Conservation (phyloP, 1,140 invertebrate species). For the Scaptomyza graminum region DNA sequence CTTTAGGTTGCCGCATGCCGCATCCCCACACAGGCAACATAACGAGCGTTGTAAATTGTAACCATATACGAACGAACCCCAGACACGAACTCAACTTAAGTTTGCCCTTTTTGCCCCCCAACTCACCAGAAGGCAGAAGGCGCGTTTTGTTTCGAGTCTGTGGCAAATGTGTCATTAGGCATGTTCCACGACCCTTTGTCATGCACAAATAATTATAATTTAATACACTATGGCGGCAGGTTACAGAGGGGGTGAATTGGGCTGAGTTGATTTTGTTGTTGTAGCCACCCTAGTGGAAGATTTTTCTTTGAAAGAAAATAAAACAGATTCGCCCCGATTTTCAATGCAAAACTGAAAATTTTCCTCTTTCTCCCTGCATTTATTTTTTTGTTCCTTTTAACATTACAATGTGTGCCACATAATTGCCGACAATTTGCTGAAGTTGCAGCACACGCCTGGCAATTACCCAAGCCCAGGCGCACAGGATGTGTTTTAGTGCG, state of each 20-base stretch:
- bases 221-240: conserved; percentile 72
- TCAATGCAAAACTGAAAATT: conserved; percentile 35
- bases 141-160: conserved; percentile 74
- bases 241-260: conserved; percentile 7
- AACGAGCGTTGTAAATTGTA: conserved; percentile 78
- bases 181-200: conserved; percentile 82
- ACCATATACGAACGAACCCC: conserved; percentile 50
- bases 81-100: conserved; percentile 3
- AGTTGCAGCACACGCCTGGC: conserved; percentile 76
- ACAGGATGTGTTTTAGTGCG: conserved; percentile 77
- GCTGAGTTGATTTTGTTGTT: background rate
- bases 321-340: conserved; percentile 38
- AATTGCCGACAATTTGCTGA: conserved; percentile 81
- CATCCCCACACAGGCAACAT: conserved; percentile 40
- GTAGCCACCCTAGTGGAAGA: conserved; percentile 34
- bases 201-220: conserved; percentile 83
- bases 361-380: conserved; percentile 8
- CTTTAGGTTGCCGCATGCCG: conserved; percentile 54
- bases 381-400: conserved; percentile 33
- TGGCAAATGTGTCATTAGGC: conserved; percentile 82
- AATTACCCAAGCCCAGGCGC: conserved; percentile 59
- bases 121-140: background rate
- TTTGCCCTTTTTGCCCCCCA: background rate
- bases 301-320: conserved; percentile 27
- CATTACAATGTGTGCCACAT: conserved; percentile 63